These are phyloP conservation scores for Nematopogon swammerdamellus DNA, from an alignment of 2,888 invertebrate genomes.

Conservation along the genomic window DNA sequence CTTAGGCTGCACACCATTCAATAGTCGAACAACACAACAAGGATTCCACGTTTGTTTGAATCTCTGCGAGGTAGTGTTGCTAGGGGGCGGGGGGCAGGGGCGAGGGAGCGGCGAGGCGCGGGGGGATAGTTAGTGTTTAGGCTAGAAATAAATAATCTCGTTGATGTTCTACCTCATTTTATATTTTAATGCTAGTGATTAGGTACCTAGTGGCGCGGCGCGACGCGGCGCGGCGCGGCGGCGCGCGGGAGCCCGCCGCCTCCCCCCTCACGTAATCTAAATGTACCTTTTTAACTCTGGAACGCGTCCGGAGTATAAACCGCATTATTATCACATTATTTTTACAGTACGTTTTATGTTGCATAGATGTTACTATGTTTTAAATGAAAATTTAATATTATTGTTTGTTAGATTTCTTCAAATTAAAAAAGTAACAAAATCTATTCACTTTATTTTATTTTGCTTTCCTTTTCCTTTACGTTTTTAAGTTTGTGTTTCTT, in stretches of 20 bases:
- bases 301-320: conserved; percentile 45
- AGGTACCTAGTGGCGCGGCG: conserved; percentile 15
- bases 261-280: conserved; percentile 40
- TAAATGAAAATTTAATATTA: conserved; percentile 52
- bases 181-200: background rate
- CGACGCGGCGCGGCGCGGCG: conserved; percentile 10
- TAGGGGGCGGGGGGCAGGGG: too few relatives aligned
- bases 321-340: conserved; percentile 39
- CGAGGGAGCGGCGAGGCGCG: conserved; percentile 4
- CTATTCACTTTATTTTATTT: conserved; percentile 34
- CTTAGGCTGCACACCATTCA: background rate
- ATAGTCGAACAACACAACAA: background rate
- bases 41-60: conserved; percentile 27
- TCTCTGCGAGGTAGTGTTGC: conserved; percentile 47
- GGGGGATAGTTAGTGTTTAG: conserved; percentile 40
- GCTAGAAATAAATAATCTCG: conserved; percentile 47
- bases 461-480: conserved; percentile 28
- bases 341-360: conserved; percentile 55
- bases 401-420: conserved; percentile 59
- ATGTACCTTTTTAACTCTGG: conserved; percentile 50
- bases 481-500: conserved; percentile 19
- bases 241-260: conserved; percentile 32
- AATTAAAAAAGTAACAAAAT: conserved; percentile 57
- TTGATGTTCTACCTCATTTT: conserved; percentile 42
- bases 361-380: conserved; percentile 60